Evolutionary conservation across 2,888 invertebrate species (phyloP).

Genomic region (Schizotus pectinicornis): DNA sequence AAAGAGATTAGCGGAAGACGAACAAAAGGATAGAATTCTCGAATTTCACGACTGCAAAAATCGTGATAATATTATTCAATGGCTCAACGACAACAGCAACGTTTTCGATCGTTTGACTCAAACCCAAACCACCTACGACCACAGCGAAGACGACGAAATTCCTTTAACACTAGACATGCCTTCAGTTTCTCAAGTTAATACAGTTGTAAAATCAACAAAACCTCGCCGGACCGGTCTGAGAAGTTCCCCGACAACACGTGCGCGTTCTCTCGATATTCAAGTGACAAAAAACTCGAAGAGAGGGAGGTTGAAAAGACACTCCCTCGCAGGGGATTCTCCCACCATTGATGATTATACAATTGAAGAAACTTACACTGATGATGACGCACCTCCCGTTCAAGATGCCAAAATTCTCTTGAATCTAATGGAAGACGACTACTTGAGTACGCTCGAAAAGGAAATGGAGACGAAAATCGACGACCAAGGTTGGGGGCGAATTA

Average conservation of each 20-base stretch:
- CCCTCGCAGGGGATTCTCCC: constrained; percentile 26
- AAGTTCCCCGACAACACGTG: constrained; percentile 22
- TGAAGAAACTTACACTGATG: constrained; percentile 40
- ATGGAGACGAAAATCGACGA: constrained; percentile 18
- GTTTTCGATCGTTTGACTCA: constrained; percentile 42
- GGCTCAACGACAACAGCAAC: constrained; percentile 45
- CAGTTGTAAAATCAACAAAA: neutral
- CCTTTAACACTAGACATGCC: constrained; percentile 25
- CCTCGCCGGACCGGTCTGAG: neutral
- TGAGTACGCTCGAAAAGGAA: constrained; percentile 42
- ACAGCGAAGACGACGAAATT: constrained; percentile 6
- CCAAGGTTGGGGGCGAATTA: constrained; percentile 41
- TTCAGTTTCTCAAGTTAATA: constrained; percentile 32
- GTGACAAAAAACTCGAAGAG: constrained; percentile 22
- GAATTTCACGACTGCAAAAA: constrained; percentile 36
- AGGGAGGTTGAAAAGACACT: constrained; percentile 31
- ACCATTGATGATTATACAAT: constrained; percentile 35
- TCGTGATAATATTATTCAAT: constrained; percentile 35
- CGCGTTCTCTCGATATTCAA: constrained; percentile 36
- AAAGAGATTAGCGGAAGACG: constrained; percentile 9
- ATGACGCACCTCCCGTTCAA: constrained; percentile 31
- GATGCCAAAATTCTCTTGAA: constrained; percentile 41
- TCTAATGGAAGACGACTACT: constrained; percentile 46
- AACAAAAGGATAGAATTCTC: constrained; percentile 24
- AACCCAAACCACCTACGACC: constrained; percentile 14